Base-by-base conservation (phyloP, 2,888 invertebrate species). In the Latheticus oryzae region DNA sequence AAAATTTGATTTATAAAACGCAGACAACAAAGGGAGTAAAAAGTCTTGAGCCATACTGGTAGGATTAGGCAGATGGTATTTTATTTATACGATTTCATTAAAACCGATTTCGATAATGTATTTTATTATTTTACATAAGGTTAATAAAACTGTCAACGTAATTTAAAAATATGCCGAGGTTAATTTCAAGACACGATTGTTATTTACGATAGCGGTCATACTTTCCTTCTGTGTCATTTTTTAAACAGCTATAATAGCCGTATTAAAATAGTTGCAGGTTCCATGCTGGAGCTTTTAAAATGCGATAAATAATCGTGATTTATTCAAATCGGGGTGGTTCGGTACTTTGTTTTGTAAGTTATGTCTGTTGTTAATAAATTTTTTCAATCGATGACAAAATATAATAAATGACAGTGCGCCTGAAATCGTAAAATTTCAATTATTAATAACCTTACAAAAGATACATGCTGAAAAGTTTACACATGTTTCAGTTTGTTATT, bases 401-500 rank as follows among this genome's bases (percentile, higher is more conserved):
- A 55, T 55, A 40, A 48, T 48, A 56, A 33, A 56, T 21, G 43
- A 54, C 54, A 56, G 19, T 1, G 28, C 56, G 55, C 38, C 40
- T 48, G 40, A 47, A 55, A 40, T 48, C 50, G 43, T 56, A 50
- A 50, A 56, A 5, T 56, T 43, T 50, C 50, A 51, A 51, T 57
- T 56, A 56, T 56, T 50, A 50, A 56, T 50, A 51, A 42, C 42
- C 42, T 26, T 28, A 58, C 57, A 54, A 60, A 60, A 47, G 38
- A 35, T 56, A 61, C 57, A 58, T 33, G 58, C 51, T 63, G 62
- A 62, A 63, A 58, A 60, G 58, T 61, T 60, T 63, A 60, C 50
- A 62, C 42, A 45, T 54, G 40, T 56, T 56, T 56, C 42, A 35
- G 13, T 12, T 35, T 32, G 42, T 56, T 35, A 43, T 52, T 57